These are phyloP conservation scores for Halictus rubicundus DNA, from an alignment of 1,140 invertebrate species.

Conservation along the genomic window DNA sequence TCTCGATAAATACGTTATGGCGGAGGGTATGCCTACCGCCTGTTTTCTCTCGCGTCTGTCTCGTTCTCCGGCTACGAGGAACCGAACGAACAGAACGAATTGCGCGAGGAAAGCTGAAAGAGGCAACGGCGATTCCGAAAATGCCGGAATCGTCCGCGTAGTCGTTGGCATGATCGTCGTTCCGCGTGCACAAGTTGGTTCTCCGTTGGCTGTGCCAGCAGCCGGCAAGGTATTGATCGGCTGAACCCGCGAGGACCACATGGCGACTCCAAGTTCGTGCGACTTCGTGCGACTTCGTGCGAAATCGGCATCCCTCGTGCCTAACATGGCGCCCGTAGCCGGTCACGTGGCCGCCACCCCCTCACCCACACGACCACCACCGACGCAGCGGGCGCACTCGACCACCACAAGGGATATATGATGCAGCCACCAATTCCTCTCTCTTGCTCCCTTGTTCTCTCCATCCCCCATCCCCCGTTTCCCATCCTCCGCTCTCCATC, in stretches of 20 bases:
- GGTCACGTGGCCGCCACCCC: conserved; percentile 69
- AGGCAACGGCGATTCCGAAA: conserved; percentile 64
- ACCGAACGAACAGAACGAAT: neutral
- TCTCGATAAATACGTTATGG: conserved; percentile 6
- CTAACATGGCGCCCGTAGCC: conserved; percentile 69
- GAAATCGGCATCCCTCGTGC: conserved; percentile 66
- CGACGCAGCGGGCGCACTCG: conserved; percentile 57
- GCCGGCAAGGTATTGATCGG: conserved; percentile 72
- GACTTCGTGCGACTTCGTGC: conserved; percentile 68
- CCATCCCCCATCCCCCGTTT: conserved; percentile 7
- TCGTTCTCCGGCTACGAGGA: neutral
- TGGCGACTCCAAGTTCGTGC: conserved; percentile 59
- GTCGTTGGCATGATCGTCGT: conserved; percentile 44
- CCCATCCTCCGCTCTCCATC: conserved; percentile 29
- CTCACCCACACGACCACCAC: conserved; percentile 49
- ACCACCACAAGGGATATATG: conserved; percentile 68
- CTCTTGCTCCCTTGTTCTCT: conserved; percentile 14
- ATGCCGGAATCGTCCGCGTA: conserved; percentile 44
- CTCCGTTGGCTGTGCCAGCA: conserved; percentile 72
- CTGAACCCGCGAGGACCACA: conserved; percentile 72
- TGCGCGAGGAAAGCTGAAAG: neutral
- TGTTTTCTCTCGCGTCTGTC: no score
- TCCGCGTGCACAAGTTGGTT: conserved; percentile 75
- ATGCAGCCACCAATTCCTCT: conserved; percentile 60
- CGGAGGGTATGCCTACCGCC: neutral